phyloP scores from a whole-genome alignment of 2,113 vertebrate species.

The Probosciger aterrimus region DNA sequence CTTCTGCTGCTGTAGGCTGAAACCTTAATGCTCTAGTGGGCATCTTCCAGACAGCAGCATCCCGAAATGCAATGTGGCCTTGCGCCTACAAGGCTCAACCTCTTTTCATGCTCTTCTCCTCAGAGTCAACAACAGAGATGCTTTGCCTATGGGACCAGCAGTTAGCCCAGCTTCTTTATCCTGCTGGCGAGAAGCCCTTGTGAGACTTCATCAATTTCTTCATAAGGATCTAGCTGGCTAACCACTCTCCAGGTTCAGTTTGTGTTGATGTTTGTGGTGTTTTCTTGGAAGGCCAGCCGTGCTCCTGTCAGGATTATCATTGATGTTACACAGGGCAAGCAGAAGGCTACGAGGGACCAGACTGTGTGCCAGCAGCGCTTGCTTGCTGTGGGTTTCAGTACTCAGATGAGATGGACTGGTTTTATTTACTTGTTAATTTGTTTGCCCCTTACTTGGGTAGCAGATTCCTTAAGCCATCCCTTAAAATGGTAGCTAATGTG shows the following conservation, averaged over 20 bases:
- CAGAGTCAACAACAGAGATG: not conserved
- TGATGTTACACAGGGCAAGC: not conserved
- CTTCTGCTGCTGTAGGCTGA: not conserved
- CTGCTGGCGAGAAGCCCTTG: not conserved
- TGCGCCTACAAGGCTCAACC: not conserved
- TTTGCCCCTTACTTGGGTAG: not conserved
- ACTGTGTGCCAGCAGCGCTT: not conserved
- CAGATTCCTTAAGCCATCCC: not conserved
- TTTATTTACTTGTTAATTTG: not conserved
- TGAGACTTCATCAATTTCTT: not conserved
- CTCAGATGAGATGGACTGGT: not conserved
- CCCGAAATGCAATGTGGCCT: not conserved
- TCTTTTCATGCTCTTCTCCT: not conserved
- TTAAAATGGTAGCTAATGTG: not conserved
- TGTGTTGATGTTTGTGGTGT: not conserved
- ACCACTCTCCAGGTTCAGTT: not conserved
- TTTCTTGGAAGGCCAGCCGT: not conserved
- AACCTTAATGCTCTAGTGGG: fast-evolving
- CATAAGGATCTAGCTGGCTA: not conserved
- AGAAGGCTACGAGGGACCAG: not conserved
- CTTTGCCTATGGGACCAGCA: not conserved
- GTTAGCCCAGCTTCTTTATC: not conserved
- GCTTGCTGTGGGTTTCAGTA: not conserved
- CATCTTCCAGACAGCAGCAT: not conserved
- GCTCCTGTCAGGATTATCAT: not conserved